phyloP scores from a whole-genome alignment of 2,888 invertebrate species.

The Lepas anatifera region DNA sequence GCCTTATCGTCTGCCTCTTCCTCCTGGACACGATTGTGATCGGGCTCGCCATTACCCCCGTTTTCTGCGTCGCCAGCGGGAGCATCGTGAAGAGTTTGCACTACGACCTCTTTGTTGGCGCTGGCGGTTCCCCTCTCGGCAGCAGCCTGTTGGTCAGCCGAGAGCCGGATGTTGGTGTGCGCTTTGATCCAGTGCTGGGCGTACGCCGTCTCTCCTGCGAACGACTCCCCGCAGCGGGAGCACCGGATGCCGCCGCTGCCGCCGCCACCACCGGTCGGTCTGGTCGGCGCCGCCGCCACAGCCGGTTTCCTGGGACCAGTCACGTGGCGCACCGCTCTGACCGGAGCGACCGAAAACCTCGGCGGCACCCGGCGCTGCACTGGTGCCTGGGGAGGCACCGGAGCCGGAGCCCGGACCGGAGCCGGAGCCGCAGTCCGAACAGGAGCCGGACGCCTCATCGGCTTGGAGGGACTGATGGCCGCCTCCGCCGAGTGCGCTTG shows the following conservation, averaged over 20 bases:
- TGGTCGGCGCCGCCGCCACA: background rate
- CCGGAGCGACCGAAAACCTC: too few relatives aligned
- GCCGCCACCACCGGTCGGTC: too few relatives aligned
- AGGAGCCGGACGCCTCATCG: background rate
- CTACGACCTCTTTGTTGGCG: too few relatives aligned
- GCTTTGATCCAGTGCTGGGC: conserved; percentile 3
- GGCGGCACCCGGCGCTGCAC: background rate
- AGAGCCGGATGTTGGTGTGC: background rate
- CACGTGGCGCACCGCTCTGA: too few relatives aligned
- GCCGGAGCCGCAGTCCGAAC: background rate
- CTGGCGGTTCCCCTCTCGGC: background rate
- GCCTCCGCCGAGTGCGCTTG: background rate
- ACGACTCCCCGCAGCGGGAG: background rate
- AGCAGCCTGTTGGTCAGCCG: background rate
- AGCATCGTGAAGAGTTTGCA: too few relatives aligned
- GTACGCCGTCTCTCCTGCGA: background rate
- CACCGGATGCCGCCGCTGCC: background rate
- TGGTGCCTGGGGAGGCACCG: background rate
- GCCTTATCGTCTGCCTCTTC: too few relatives aligned
- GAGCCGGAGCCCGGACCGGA: background rate
- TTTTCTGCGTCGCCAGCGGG: too few relatives aligned
- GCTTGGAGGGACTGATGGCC: background rate
- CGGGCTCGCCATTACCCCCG: too few relatives aligned
- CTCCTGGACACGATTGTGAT: too few relatives aligned
- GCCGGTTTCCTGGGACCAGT: too few relatives aligned